Evolutionary conservation across 2,797 vertebrate species (phyloP), one percentile per base, ranked within the genome.

Genomic region (Hippoglossus hippoglossus): DNA sequence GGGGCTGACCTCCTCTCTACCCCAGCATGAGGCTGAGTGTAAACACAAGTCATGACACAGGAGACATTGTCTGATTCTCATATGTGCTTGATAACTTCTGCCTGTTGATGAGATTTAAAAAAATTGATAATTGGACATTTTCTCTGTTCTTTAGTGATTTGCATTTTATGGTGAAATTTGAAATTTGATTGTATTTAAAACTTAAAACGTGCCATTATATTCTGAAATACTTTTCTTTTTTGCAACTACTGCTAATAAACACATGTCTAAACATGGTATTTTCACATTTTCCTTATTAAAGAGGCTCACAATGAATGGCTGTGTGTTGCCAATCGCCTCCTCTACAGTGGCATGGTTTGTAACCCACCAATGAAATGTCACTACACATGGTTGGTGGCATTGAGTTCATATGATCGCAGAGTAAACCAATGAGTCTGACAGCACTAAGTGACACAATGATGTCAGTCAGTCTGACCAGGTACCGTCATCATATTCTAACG

Each of bases 31-130:
- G 63, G 56, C 16, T 53, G 31, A 63, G 79, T 49, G 49, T 67
- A 75, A 81, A 85, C 77, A 77, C 59, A 63, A 26, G 65, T 67
- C 26, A 34, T 55, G 21, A 49, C 31, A 64, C 21, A 49, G 47
- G n/a, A 41, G n/a, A 70, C 19, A 59, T 12, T 13, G 10, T 64
- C 16, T 58, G 36, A 56, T 62, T 53, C 28, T 26, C 12, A 55
- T 2, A 50, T 6, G 56, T 16, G 16, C 10, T 41, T 49, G 7
- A 50, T 65, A 2, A 34, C 9, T n/a, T 53, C 26, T 67, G 63
- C 3, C 36, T 10, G 19, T n/a, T 21, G 12, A 19, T 16, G 11
- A 22, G 9, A 19, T 4, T 5, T 66, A 61, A 24, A 25, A 55
- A 60, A 1, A n/a, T 6, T 54, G 4, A 26, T 26, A 25, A 15